These are phyloP conservation scores for Catharus ustulatus DNA, from an alignment of 2,797 vertebrate genomes.

Conservation along the genomic window DNA sequence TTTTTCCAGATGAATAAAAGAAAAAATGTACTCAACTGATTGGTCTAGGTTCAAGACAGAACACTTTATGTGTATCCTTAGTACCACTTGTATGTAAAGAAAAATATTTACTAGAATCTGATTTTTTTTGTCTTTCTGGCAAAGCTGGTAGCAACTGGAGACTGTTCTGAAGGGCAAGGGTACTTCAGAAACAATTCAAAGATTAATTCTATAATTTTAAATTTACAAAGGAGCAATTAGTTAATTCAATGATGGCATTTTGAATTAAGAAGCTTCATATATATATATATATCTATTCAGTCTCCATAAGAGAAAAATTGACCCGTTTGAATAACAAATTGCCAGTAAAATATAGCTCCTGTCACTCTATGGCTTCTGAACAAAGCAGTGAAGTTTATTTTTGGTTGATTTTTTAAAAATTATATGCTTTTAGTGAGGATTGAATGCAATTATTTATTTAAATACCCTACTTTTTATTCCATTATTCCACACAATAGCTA, in stretches of 20 bases:
- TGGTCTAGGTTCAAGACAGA: neutral
- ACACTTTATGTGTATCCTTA: fast-evolving
- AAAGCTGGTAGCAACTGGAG: neutral
- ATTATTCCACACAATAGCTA: neutral
- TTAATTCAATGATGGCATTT: neutral
- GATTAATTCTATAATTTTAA: neutral
- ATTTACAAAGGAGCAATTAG: neutral
- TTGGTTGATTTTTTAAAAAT: neutral
- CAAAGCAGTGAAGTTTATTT: neutral
- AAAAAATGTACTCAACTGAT: neutral
- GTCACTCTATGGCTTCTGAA: neutral
- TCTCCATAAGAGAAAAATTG: neutral
- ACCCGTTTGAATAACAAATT: neutral
- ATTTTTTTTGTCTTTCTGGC: neutral
- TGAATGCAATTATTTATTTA: neutral
- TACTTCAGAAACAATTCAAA: neutral
- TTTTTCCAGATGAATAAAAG: fast-evolving
- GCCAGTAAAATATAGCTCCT: neutral
- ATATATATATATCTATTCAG: neutral
- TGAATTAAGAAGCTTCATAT: neutral
- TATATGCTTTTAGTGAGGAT: neutral
- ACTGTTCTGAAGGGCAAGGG: neutral
- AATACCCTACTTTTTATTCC: neutral
- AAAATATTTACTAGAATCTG: neutral
- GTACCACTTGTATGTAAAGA: neutral